phyloP scores from a whole-genome alignment of 2,113 vertebrate species.

The Microcebus murinus region DNA sequence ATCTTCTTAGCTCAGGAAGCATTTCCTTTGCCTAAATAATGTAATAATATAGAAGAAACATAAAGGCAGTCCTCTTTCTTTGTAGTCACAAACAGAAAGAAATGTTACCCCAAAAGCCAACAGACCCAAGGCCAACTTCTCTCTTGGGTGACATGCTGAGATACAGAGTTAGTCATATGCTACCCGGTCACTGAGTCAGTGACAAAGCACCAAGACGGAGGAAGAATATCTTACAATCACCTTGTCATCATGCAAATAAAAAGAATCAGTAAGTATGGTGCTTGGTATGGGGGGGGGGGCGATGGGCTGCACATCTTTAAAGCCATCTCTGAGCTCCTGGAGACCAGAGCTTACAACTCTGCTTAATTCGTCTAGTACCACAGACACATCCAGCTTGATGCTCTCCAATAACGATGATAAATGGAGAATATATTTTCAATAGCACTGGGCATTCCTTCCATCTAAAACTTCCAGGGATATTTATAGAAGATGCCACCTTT shows the following conservation, averaged over 20 bases:
- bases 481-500: background rate
- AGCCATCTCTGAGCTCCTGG: background rate
- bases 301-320: background rate
- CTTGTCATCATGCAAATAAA: background rate
- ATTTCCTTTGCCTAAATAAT: constrained; percentile 18
- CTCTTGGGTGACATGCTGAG: background rate
- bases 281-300: background rate
- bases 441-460: background rate
- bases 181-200: constrained; percentile 1
- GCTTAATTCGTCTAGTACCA: background rate
- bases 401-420: background rate
- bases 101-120: background rate
- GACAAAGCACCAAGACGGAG: constrained; percentile 45
- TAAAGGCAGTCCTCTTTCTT: background rate
- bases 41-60: background rate
- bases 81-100: constrained; percentile 8
- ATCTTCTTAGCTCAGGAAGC: constrained; percentile 42
- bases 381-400: background rate
- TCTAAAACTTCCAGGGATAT: constrained; percentile 55
- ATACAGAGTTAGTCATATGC: background rate
- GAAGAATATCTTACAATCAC: background rate
- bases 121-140: constrained; percentile 27
- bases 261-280: background rate
- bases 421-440: background rate
- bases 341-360: background rate